Evolutionary conservation across 2,888 invertebrate species (phyloP).

Genomic region (Thymelicus acteon): DNA sequence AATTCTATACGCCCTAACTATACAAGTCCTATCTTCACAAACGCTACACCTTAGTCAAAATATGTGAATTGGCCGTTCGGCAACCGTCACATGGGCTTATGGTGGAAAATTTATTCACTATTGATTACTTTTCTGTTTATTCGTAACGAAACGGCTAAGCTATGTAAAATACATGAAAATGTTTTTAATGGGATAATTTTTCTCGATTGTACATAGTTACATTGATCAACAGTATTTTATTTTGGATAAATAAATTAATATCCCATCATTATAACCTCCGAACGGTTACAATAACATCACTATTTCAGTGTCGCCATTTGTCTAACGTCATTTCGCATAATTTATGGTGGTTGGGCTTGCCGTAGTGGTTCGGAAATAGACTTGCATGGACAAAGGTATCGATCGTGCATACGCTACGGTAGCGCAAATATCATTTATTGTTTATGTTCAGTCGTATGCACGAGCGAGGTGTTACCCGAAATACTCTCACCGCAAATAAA

Average conservation of each 20-base stretch:
- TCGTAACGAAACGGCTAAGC: no score
- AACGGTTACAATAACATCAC: not conserved
- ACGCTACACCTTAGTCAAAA: no score
- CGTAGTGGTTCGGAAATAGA: conserved; percentile 12
- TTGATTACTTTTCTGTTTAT: no score
- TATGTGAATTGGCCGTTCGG: no score
- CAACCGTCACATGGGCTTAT: no score
- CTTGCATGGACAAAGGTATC: conserved; percentile 8
- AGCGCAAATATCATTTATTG: conserved; percentile 1
- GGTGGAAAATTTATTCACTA: no score
- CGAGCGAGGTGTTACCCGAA: not conserved
- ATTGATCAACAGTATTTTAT: no score
- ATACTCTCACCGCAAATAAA: not conserved
- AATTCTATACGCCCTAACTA: no score
- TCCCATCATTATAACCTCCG: not conserved
- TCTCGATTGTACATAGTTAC: no score
- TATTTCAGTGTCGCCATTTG: not conserved
- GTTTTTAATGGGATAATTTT: no score
- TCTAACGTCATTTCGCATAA: not conserved
- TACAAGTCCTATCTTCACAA: no score
- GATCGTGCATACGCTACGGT: not conserved
- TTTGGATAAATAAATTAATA: not conserved
- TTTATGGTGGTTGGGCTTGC: conserved; percentile 3
- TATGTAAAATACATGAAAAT: no score
- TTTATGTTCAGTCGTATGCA: not conserved